Evolutionary conservation across 2,113 vertebrate genomes (phyloP).

Genomic region (Coregonus clupeaformis): DNA sequence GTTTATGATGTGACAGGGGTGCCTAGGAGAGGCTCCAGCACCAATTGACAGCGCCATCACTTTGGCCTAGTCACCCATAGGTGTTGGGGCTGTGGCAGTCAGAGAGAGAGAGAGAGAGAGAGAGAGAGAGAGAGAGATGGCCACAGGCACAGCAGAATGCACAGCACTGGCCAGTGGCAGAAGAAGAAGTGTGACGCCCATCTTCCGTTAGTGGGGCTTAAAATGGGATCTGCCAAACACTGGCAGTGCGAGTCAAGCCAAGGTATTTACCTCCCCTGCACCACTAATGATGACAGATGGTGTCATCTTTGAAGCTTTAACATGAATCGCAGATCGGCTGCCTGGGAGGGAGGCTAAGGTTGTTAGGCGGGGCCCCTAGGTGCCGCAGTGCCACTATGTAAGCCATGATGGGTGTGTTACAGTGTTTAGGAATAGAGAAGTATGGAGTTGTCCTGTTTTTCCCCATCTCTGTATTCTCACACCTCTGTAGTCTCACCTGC

Average conservation of each 20-base stretch:
- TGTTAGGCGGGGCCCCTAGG: background rate
- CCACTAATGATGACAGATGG: conserved; percentile 44
- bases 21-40: background rate
- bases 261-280: conserved; percentile 15
- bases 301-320: conserved; percentile 34
- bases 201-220: conserved; percentile 11
- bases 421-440: too few relatives aligned
- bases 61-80: background rate
- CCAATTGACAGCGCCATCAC: background rate
- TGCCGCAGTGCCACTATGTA: too few relatives aligned
- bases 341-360: background rate
- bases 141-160: background rate
- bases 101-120: too few relatives aligned
- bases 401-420: too few relatives aligned
- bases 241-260: conserved; percentile 21
- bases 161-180: background rate
- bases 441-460: too few relatives aligned
- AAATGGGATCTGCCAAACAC: conserved; percentile 24
- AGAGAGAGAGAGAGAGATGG: background rate
- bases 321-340: conserved; percentile 27
- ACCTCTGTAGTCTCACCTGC: too few relatives aligned
- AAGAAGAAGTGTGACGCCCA: background rate
- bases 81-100: background rate
- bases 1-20: too few relatives aligned
- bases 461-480: too few relatives aligned